A percentile compares a stretch with the other conserved stretches of the same genome.
These are phyloP conservation scores for Masnerella sp. DNA, from an alignment of 2,888 invertebrate genomes.

Conservation along the genomic window DNA sequence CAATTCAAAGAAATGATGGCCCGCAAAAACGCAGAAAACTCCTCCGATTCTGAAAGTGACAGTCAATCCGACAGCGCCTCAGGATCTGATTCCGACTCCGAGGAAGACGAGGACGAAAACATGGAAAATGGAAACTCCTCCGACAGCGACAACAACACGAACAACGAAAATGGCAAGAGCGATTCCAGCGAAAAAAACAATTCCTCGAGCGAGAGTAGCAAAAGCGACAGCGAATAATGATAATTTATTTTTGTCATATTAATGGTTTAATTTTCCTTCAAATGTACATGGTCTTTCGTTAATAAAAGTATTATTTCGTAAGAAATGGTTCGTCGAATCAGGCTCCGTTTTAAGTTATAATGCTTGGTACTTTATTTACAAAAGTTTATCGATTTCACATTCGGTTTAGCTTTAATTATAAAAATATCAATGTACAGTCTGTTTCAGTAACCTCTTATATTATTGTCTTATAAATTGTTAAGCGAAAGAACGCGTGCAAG, in stretches of 20 bases:
- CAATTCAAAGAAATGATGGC: constrained; percentile 84
- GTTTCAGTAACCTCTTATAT: constrained; percentile 40
- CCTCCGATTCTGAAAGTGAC: constrained; percentile 74
- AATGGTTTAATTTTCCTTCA: background rate
- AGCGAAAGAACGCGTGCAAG: constrained; percentile 18
- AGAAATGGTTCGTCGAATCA: too few species aligned
- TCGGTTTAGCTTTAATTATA: constrained; percentile 34
- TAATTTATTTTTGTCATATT: background rate
- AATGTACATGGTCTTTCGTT: constrained; percentile 20
- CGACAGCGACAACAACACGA: constrained; percentile 64
- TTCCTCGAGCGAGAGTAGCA: constrained; percentile 68
- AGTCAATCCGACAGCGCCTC: constrained; percentile 71
- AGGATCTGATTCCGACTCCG: constrained; percentile 67
- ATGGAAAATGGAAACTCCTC: constrained; percentile 67
- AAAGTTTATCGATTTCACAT: constrained; percentile 44
- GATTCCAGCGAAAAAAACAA: constrained; percentile 69
- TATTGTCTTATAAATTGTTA: constrained; percentile 20
- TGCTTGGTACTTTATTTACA: constrained; percentile 50
- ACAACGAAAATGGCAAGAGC: constrained; percentile 70
- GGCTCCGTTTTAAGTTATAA: constrained; percentile 23
- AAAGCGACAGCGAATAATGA: constrained; percentile 39
- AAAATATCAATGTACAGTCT: constrained; percentile 55
- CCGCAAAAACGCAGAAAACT: constrained; percentile 78
- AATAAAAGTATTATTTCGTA: constrained; percentile 36
- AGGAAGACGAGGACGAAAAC: constrained; percentile 67